Evolutionary conservation across 1,140 invertebrate species (phyloP).

Genomic region (Stegodyphus mimosarum): DNA sequence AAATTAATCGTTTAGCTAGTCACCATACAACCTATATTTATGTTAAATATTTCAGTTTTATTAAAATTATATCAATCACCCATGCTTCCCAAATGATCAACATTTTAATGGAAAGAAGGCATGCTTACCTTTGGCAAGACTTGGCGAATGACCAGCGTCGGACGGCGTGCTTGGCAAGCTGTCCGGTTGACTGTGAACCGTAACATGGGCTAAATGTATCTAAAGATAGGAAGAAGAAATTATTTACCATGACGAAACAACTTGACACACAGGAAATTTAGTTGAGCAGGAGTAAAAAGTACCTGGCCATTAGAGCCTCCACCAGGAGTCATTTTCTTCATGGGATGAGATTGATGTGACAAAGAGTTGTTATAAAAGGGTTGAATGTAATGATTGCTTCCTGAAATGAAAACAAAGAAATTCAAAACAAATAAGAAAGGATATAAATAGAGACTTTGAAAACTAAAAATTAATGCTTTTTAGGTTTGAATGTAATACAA

Average conservation of each 20-base stretch:
- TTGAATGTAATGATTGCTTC: conserved; percentile 9
- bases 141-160: conserved; percentile 47
- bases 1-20: no score
- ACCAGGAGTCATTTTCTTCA: conserved; percentile 57
- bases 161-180: conserved; percentile 53
- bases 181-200: conserved; percentile 49
- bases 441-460: no score
- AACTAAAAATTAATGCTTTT: no score
- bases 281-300: not conserved
- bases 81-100: no score
- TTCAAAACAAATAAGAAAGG: not conserved
- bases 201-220: conserved; percentile 51
- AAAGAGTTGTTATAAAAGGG: conserved; percentile 10
- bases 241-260: no score
- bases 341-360: conserved; percentile 29
- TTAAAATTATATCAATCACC: no score
- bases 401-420: conserved; percentile 3
- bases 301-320: conserved; percentile 57
- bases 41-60: no score
- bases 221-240: not conserved
- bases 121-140: conserved; percentile 58
- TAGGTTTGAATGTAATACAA: no score
- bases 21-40: no score
- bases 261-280: no score
- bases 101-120: not conserved